A percentile compares a stretch with the other conserved stretches of the same genome.
Evolutionary conservation across 1,140 invertebrate genomes (phyloP).

Genomic region (Micrasema longulum): DNA sequence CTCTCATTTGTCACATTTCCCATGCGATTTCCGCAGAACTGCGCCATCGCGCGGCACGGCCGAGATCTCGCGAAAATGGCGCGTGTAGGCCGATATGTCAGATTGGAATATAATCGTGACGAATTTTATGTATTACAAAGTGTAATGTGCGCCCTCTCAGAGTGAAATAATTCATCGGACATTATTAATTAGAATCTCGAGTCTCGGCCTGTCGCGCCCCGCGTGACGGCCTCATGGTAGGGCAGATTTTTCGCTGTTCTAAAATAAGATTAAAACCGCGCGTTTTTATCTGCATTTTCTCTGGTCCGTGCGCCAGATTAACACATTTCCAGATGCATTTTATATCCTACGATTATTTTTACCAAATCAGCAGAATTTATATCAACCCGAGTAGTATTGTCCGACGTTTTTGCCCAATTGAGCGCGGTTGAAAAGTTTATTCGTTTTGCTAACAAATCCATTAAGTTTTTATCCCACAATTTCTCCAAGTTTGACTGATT

Average conservation of each 20-base stretch:
- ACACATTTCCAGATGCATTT: conserved; percentile 12
- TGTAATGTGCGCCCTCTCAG: neutral
- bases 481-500: too few species aligned
- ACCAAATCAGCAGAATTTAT: too few species aligned
- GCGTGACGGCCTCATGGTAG: neutral
- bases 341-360: neutral
- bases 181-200: neutral
- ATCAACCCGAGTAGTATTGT: too few species aligned
- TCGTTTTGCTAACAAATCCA: too few species aligned
- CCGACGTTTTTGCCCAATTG: too few species aligned
- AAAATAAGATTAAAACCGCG: conserved; percentile 29
- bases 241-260: neutral
- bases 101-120: conserved; percentile 7
- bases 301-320: neutral
- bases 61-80: conserved; percentile 21
- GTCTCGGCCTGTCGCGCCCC: neutral
- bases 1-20: conserved; percentile 28
- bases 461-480: too few species aligned
- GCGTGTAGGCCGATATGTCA: conserved; percentile 37
- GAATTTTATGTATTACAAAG: neutral
- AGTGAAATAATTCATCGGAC: neutral
- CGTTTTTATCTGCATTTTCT: conserved; percentile 7
- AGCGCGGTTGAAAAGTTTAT: too few species aligned
- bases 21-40: conserved; percentile 11
- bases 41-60: conserved; percentile 10